These are phyloP conservation scores for Dromaius novaehollandiae DNA, from an alignment of 2,113 vertebrate genomes.

Conservation along the genomic window DNA sequence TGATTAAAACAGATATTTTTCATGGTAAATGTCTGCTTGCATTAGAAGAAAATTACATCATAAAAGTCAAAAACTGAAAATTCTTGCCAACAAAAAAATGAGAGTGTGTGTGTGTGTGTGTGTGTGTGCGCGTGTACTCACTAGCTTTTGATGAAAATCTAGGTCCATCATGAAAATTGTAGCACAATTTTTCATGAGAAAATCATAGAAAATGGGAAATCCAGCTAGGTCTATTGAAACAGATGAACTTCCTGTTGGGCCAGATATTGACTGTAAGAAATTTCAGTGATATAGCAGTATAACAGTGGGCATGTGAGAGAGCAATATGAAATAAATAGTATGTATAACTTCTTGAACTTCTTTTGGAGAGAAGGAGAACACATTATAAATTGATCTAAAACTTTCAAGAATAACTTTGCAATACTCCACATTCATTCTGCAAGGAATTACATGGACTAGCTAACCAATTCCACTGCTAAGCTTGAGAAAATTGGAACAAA, in stretches of 20 bases:
- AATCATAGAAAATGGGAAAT: not conserved
- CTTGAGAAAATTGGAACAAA: not conserved
- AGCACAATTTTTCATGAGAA: not conserved
- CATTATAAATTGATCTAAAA: no score
- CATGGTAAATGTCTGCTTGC: not conserved
- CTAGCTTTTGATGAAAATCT: fast-evolving
- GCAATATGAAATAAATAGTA: not conserved
- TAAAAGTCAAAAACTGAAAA: not conserved
- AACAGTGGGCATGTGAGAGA: not conserved
- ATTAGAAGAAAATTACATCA: not conserved
- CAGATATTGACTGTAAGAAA: not conserved
- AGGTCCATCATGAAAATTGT: not conserved
- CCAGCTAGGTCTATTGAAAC: not conserved
- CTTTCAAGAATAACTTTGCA: not conserved
- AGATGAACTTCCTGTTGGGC: not conserved
- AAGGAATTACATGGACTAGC: not conserved
- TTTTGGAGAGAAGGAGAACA: no score
- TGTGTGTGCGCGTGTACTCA: not conserved
- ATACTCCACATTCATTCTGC: not conserved
- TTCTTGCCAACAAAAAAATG: not conserved
- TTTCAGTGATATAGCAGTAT: not conserved
- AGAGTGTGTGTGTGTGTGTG: no score
- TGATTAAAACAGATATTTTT: not conserved
- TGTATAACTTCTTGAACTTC: not conserved
- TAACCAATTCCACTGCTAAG: not conserved